Evolutionary conservation across 2,888 invertebrate species (phyloP), one percentile per base, ranked within the genome.

Genomic region (Smittia aterrima): DNA sequence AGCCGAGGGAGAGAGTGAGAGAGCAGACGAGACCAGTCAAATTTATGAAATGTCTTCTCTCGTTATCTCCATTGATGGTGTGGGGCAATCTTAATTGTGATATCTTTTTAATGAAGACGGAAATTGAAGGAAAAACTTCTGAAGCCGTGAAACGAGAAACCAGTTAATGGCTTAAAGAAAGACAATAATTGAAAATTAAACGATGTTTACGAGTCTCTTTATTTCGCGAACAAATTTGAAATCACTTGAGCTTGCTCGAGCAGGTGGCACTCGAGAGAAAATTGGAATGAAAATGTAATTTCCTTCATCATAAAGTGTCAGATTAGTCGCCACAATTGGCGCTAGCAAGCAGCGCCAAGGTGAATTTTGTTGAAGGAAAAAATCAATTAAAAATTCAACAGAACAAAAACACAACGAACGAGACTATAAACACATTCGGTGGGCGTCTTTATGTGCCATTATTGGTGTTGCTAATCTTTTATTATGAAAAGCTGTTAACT

Each of bases 321-420:
- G 68, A 70, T 70, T 40, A 70, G 40, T 70, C 16, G 27, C 67
- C 40, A 70, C 68, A 70, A 70, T 70, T 47, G 47, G 68, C 68
- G 68, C 68, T 47, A 70, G 47, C 24, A 70, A 70, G 18, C 7
- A 47, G 16, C 27, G 27, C 24, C 53, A 25, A 47, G 53, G 67
- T 41, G 67, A 67, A 20, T 25, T 27, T 25, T 66, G 16, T 24
- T n/a, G 66, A 66, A 66, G 27, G 11, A 58, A 58, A 32, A 70
- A 22, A 70, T 53, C 47, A 53, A 70, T 53, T 53, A 70, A 70
- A 47, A 70, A 70, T 20, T 27, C 25, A 27, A 27, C 25, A 64
- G 20, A 64, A n/a, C 16, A 7, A 13, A 47, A 47, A 38, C 38
- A 38, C 47, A 47, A 47, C 16, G 16, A 47, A 58, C 58, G 58